These are phyloP conservation scores for Rhaphigaster nebulosa DNA, from an alignment of 2,888 invertebrate species.

Conservation along the genomic window DNA sequence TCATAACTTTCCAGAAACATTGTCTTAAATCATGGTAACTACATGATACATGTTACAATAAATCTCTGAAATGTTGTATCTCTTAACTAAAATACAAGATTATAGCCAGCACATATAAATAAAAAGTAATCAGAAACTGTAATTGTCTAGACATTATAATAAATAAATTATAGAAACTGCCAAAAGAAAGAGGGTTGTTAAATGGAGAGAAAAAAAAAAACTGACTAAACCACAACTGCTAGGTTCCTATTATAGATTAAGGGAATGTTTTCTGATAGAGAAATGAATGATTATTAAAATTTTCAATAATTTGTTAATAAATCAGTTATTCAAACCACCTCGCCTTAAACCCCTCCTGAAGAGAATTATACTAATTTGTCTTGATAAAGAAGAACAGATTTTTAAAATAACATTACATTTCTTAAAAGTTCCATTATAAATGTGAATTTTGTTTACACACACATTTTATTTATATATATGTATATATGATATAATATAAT, in stretches of 20 bases:
- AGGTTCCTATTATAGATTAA: not conserved
- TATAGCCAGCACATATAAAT: not conserved
- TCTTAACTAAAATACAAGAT: not conserved
- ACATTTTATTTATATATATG: too few relatives aligned
- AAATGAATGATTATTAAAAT: not conserved
- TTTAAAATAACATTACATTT: not conserved
- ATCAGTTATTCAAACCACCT: not conserved
- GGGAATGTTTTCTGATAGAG: not conserved
- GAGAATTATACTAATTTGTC: not conserved
- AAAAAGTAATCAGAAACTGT: not conserved
- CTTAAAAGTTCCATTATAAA: too few relatives aligned
- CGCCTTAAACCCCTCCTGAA: not conserved
- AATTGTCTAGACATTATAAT: not conserved
- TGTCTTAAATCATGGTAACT: too few relatives aligned
- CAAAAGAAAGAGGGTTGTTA: not conserved
- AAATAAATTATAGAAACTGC: not conserved
- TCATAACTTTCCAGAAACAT: not conserved
- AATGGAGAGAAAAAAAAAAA: not conserved
- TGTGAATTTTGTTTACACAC: too few relatives aligned
- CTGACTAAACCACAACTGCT: not conserved
- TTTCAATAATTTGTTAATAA: not conserved
- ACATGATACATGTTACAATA: not conserved
- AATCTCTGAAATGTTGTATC: not conserved
- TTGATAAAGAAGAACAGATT: not conserved
- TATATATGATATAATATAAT: too few relatives aligned